A percentile compares a stretch with the other conserved stretches of the same genome.
Evolutionary conservation across 1,140 invertebrate genomes (phyloP).

Genomic region (Drosophila teissieri): DNA sequence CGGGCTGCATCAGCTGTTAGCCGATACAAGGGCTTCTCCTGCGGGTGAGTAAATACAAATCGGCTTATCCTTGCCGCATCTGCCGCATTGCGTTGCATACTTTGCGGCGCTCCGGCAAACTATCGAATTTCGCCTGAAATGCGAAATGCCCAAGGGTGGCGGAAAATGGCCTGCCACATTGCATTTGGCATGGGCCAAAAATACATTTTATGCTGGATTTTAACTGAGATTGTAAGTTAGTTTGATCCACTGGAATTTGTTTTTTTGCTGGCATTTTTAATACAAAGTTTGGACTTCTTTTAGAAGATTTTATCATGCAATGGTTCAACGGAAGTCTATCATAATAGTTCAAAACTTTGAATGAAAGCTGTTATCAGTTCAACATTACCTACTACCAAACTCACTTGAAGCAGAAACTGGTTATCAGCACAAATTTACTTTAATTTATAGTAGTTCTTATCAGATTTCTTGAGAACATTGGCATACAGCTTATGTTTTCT

Average conservation of each 20-base stretch:
- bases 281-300: too few relatives aligned
- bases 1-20: conserved; percentile 17
- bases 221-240: too few relatives aligned
- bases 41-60: conserved; percentile 40
- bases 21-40: not conserved
- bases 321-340: too few relatives aligned
- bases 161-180: conserved; percentile 2
- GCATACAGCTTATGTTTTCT: not conserved
- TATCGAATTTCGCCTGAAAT: conserved; percentile 44
- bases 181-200: not conserved
- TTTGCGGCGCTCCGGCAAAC: conserved; percentile 24
- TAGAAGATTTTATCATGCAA: too few relatives aligned
- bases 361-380: conserved; percentile 4
- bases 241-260: too few relatives aligned
- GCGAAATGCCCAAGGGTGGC: conserved; percentile 12
- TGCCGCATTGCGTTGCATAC: conserved; percentile 31
- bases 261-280: too few relatives aligned
- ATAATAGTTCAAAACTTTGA: not conserved
- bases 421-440: not conserved
- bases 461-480: conserved; percentile 9
- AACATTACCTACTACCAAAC: not conserved
- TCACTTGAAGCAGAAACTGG: not conserved
- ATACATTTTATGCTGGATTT: too few relatives aligned
- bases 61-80: conserved; percentile 28
- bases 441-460: conserved; percentile 12